Evolutionary conservation across 2,888 invertebrate genomes (phyloP), one percentile per base, ranked within the genome.

Genomic region (Apamea crenata): DNA sequence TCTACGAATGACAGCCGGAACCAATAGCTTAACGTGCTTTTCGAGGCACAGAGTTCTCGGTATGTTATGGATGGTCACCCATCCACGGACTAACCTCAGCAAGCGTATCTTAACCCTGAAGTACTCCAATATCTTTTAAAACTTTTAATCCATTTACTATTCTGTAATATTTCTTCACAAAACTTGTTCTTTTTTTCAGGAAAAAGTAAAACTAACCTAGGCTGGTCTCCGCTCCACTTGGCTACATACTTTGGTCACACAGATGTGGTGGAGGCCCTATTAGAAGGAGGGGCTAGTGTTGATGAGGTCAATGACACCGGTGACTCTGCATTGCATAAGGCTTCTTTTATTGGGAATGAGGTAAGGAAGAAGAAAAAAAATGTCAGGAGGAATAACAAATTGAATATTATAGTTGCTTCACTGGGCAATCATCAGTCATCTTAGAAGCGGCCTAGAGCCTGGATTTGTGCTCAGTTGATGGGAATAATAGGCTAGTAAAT

Each of bases 161-260:
- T 56, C 10, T n/a, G 70, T 66, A 73, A 32, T 18, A 73, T 47
- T 65, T 67, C 16, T 29, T 8, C 14, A 47, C 1, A 29, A 1
- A 7, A 29, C 14, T 16, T 36, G 4, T 59, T 47, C 14, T 53
- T 75, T 70, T 66, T 81, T 76, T 0, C 88, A 98, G 98, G 98
- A 25, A 97, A 97, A 93, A 97, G 95, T 73, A 98, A 98, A 92
- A 97, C 97, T 83, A 98, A 98, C 92, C 90, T 97, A 85, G 98
- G 98, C 71, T 98, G 98, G 98, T 97, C 98, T 0, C 97, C 98
- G 0, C 94, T 98, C 2, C 98, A 98, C 90, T 93, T 98, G 81
- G 97, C 98, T 0, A 97, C 97, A 63, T 98, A 98, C 92, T 98
- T 98, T 93, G 98, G 98, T 0, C 98, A 98, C 88, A 93, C 93